A percentile compares a stretch with the other conserved stretches of the same genome.
Evolutionary conservation across 1,140 invertebrate genomes (phyloP).

Genomic region (Plectus sambesii): DNA sequence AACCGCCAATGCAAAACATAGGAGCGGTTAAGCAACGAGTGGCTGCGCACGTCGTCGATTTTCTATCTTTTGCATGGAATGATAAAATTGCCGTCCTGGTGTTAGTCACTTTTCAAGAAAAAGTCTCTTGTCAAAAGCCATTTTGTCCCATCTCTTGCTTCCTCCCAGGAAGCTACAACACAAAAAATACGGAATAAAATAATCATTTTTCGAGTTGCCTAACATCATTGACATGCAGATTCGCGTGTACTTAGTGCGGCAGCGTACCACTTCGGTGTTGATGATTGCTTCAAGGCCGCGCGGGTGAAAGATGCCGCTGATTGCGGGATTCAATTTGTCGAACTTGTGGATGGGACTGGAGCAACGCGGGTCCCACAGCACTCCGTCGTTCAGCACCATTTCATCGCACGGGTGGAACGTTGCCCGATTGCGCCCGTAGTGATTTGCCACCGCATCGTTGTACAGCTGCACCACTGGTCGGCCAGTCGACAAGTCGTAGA

Average conservation of each 20-base stretch:
- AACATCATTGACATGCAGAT: neutral
- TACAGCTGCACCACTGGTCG: constrained; percentile 63
- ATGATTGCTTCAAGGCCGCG: constrained; percentile 61
- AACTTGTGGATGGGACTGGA: constrained; percentile 75
- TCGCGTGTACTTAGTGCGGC: constrained; percentile 17
- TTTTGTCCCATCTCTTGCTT: too few species aligned
- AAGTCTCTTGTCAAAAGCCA: too few species aligned
- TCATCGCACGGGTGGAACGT: constrained; percentile 87
- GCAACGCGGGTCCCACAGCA: constrained; percentile 81
- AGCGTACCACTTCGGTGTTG: constrained; percentile 53
- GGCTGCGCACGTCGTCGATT: too few species aligned
- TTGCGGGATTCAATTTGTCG: constrained; percentile 85
- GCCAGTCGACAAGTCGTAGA: too few species aligned
- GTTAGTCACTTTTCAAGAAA: too few species aligned
- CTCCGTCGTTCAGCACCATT: constrained; percentile 82
- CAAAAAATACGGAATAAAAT: too few species aligned
- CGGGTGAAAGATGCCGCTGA: constrained; percentile 92
- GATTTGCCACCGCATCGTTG: constrained; percentile 64
- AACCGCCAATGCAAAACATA: too few species aligned
- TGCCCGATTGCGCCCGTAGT: constrained; percentile 82
- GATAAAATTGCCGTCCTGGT: too few species aligned
- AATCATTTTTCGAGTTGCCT: too few species aligned
- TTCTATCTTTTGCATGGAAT: too few species aligned
- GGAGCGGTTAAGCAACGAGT: too few species aligned
- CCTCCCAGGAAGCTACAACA: too few species aligned